Conservation (phyloP, 2,888 invertebrate species). For the Drosophila birchii region DNA sequence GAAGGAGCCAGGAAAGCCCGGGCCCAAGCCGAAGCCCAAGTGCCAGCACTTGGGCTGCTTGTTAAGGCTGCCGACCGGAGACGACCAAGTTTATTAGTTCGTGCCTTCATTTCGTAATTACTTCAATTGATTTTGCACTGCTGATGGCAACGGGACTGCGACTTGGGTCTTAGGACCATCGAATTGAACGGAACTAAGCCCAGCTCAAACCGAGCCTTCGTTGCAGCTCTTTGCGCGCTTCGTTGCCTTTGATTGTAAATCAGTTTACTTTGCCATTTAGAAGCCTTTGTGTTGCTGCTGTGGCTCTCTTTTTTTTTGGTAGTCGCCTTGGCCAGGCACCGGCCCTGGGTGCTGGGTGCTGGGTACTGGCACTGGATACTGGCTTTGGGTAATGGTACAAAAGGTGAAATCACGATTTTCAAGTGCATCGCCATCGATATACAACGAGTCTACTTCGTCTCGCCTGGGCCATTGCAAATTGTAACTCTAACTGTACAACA, state of each 20-base stretch:
- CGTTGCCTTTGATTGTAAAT: conserved; percentile 80
- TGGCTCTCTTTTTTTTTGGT: conserved; percentile 32
- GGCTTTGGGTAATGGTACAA: conserved; percentile 63
- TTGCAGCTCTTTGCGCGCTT: conserved; percentile 78
- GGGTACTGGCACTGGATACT: conserved; percentile 22
- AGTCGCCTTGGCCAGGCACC: conserved; percentile 15
- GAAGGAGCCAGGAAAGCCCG: conserved; percentile 1
- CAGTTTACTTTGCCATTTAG: conserved; percentile 81
- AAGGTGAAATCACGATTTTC: conserved; percentile 81
- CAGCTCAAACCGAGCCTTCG: conserved; percentile 54
- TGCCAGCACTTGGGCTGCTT: conserved; percentile 63
- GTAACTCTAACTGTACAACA: conserved; percentile 83
- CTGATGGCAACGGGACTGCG: conserved; percentile 66
- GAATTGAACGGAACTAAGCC: conserved; percentile 63
- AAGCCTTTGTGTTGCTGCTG: conserved; percentile 68
- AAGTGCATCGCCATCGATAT: conserved; percentile 80
- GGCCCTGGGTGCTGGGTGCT: conserved; percentile 26
- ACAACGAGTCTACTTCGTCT: conserved; percentile 51
- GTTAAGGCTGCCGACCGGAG: conserved; percentile 68
- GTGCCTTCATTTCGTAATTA: conserved; percentile 84
- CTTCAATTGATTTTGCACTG: conserved; percentile 83
- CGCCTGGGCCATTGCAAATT: conserved; percentile 70
- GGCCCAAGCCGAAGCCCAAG: background rate
- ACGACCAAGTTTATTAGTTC: conserved; percentile 84
- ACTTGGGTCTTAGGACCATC: conserved; percentile 27